Conservation (phyloP, 2,888 invertebrate genomes). For the Gortyna flavago region DNA sequence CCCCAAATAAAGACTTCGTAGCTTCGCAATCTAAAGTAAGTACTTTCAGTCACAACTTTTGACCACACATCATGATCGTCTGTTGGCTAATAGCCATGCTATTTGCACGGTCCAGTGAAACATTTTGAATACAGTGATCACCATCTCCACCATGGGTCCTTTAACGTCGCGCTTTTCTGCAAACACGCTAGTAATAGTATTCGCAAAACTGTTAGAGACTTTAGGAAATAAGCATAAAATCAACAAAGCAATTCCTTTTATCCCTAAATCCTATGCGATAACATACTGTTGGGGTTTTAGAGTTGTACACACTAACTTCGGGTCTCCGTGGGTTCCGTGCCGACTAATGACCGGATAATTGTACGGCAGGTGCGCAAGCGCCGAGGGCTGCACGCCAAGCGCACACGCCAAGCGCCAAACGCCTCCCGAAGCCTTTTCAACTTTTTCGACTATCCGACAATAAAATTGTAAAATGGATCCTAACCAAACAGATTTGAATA, state of each 20-base stretch:
- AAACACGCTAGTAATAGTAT: not conserved
- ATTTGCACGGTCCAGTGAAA: not conserved
- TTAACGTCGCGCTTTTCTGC: not conserved
- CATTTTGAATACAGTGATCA: not conserved
- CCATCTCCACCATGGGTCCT: not conserved
- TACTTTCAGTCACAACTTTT: conserved; percentile 4
- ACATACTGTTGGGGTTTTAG: conserved; percentile 62
- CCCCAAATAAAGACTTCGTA: conserved; percentile 32
- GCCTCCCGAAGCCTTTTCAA: conserved; percentile 58
- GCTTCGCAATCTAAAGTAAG: conserved; percentile 8
- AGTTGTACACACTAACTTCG: conserved; percentile 76
- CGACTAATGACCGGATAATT: conserved; percentile 85
- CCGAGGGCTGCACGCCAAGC: conserved; percentile 80
- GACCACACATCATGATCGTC: not conserved
- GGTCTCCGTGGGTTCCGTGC: conserved; percentile 79
- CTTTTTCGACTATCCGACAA: conserved; percentile 45
- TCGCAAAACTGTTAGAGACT: not conserved
- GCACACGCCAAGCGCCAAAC: conserved; percentile 83
- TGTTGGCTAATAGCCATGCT: not conserved
- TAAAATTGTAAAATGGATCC: conserved; percentile 55
- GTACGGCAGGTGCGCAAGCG: conserved; percentile 82
- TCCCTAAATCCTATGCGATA: conserved; percentile 42
- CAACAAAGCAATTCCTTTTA: conserved; percentile 15
- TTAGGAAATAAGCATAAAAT: not conserved
- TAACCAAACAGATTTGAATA: conserved; percentile 73